A percentile compares a stretch with the other conserved stretches of the same genome.
Evolutionary conservation across 2,888 invertebrate species (phyloP).

Genomic region (Agrochola litura): DNA sequence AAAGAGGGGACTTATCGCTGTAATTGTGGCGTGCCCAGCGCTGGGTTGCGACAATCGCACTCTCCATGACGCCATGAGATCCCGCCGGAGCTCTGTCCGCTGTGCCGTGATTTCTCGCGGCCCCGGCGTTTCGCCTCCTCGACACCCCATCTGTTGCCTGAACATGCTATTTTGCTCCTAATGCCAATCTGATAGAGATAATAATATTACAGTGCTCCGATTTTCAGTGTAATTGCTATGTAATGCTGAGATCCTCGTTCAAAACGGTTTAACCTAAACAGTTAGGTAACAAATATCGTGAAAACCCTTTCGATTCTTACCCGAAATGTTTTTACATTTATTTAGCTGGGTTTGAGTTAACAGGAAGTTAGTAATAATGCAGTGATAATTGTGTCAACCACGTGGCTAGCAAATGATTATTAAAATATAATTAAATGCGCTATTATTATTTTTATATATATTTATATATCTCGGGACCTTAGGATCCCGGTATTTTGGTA

Average conservation of each 20-base stretch:
- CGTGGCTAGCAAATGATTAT: neutral
- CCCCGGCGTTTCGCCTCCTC: too few species aligned
- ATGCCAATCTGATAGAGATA: neutral
- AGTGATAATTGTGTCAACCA: neutral
- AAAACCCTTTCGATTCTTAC: neutral
- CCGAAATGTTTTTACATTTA: conserved; percentile 1
- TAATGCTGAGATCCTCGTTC: neutral
- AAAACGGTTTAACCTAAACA: neutral
- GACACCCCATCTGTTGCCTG: too few species aligned
- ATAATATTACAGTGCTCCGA: neutral
- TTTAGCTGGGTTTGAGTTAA: neutral
- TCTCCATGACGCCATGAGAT: too few species aligned
- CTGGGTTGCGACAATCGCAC: too few species aligned
- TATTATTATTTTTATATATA: too few species aligned
- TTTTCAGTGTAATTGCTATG: neutral
- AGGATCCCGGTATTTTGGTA: too few species aligned
- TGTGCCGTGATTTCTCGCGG: too few species aligned
- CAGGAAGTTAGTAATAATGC: neutral
- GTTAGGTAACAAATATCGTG: neutral
- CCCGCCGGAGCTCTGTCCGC: too few species aligned
- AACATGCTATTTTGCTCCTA: neutral
- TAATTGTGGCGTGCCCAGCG: too few species aligned
- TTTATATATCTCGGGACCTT: too few species aligned
- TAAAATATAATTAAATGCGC: too few species aligned
- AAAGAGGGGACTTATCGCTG: too few species aligned